phyloP scores from a whole-genome alignment of 2,888 invertebrate genomes.

The Nomada fabriciana region DNA sequence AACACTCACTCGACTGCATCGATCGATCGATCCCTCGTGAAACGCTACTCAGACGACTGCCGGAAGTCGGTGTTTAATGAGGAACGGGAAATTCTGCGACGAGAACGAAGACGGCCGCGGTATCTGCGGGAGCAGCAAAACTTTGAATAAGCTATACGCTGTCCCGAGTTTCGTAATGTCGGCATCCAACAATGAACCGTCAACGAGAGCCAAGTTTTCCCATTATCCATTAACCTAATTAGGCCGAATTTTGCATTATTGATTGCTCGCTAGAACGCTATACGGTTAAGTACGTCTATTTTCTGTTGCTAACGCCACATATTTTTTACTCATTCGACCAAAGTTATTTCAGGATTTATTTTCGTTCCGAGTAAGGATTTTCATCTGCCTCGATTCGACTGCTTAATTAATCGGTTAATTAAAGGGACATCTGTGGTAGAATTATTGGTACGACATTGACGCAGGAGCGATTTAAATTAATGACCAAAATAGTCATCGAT shows the following conservation, averaged over 20 bases:
- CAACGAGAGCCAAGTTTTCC: constrained; percentile 79
- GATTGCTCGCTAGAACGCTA: constrained; percentile 65
- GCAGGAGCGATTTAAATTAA: constrained; percentile 9
- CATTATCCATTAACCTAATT: constrained; percentile 83
- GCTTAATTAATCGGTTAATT: constrained; percentile 35
- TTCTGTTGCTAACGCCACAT: constrained; percentile 39
- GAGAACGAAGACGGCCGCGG: constrained; percentile 33
- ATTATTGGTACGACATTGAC: constrained; percentile 6
- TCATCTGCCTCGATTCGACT: neutral
- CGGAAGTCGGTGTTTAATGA: constrained; percentile 49
- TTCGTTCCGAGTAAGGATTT: neutral
- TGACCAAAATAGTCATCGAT: constrained; percentile 1
- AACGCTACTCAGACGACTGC: constrained; percentile 30
- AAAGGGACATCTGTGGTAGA: neutral
- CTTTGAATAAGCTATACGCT: constrained; percentile 72
- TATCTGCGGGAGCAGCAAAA: constrained; percentile 51
- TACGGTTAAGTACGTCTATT: constrained; percentile 59
- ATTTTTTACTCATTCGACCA: neutral
- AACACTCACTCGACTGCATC: constrained; percentile 13
- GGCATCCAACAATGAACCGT: constrained; percentile 79
- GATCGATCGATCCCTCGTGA: constrained; percentile 12
- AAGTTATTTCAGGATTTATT: constrained; percentile 8
- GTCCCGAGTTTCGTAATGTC: constrained; percentile 67
- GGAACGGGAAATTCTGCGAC: constrained; percentile 54
- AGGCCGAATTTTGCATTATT: constrained; percentile 79